Base-by-base conservation (phyloP, 1,140 invertebrate species). In the Venturia canescens region DNA sequence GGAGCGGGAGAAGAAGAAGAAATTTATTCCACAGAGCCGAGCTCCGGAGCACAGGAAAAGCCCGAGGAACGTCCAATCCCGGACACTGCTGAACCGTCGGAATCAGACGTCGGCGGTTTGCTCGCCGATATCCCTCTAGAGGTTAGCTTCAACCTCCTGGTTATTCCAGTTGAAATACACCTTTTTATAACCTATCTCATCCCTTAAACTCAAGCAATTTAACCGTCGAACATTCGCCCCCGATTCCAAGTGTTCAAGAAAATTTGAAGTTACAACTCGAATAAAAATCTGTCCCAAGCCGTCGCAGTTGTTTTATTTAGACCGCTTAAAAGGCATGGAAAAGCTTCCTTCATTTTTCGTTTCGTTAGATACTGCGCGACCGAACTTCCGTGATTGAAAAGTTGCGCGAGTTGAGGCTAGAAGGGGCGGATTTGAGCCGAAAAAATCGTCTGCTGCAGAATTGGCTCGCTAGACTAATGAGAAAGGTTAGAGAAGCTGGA, bases 121-220 rank as follows among this genome's bases (percentile, higher is more conserved):
- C 72, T 84, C 53, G 70, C 67, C 70, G 84, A 87, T 70, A 83
- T 87, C 82, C 81, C 84, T 60, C 48, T 48, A 66, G 86, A 86
- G 86, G 87, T 87, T 84, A 78, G 84, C 84, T 83, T 84, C 86
- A 85, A 86, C 85, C 81, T 87, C 72, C 57, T 84, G 76, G 69
- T n/a, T n/a, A n/a, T 84, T 48, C 80, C 82, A 48, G 60, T 80
- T 63, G 82, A 84, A 83, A 85, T 83, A 76, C 85, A 80, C 77
- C 83, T 82, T 78, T 78, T 85, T 80, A 81, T 80, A 82, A 85
- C 85, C 79, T 86, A 82, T 77, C 79, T 86, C 80, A 87, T 87
- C 69, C 63, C 70, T 63, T 76, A 11, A 60, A 15, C 18, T 50
- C n/a, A 18, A 53, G 18, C 18, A 21, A 53, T 4, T 21, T 53